These are phyloP conservation scores for Falcunculus frontatus DNA, from an alignment of 2,113 vertebrate genomes.

Conservation along the genomic window DNA sequence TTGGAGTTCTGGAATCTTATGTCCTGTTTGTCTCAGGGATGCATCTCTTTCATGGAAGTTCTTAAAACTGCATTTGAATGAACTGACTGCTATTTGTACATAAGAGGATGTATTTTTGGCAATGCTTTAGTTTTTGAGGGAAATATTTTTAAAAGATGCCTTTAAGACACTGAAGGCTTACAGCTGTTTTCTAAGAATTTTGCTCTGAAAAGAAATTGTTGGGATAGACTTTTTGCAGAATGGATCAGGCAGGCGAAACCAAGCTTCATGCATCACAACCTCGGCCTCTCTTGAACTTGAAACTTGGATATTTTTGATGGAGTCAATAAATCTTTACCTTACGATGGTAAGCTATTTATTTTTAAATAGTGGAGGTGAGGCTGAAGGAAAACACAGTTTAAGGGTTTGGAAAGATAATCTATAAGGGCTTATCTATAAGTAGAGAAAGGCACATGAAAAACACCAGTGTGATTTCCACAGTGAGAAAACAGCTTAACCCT, in stretches of 20 bases:
- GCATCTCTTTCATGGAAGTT: background rate
- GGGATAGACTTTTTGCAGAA: background rate
- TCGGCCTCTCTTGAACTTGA: background rate
- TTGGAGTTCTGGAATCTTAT: background rate
- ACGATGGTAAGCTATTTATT: background rate
- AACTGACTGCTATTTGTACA: background rate
- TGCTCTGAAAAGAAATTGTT: background rate
- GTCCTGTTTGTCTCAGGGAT: background rate
- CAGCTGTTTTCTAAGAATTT: background rate
- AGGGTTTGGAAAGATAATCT: background rate
- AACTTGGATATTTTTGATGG: background rate
- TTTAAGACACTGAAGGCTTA: background rate
- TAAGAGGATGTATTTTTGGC: background rate
- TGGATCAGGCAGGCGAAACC: background rate
- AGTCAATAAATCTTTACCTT: slow-evolving; percentile 5
- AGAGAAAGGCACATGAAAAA: background rate
- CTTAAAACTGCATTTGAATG: background rate
- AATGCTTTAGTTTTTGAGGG: background rate
- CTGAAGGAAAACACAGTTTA: background rate
- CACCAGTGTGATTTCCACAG: background rate
- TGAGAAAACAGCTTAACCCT: background rate
- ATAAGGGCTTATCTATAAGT: background rate
- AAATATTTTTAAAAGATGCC: background rate
- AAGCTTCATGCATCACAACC: background rate
- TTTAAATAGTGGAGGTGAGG: background rate